Conservation (phyloP, 2,888 invertebrate genomes). For the Lysandra bellargus region DNA sequence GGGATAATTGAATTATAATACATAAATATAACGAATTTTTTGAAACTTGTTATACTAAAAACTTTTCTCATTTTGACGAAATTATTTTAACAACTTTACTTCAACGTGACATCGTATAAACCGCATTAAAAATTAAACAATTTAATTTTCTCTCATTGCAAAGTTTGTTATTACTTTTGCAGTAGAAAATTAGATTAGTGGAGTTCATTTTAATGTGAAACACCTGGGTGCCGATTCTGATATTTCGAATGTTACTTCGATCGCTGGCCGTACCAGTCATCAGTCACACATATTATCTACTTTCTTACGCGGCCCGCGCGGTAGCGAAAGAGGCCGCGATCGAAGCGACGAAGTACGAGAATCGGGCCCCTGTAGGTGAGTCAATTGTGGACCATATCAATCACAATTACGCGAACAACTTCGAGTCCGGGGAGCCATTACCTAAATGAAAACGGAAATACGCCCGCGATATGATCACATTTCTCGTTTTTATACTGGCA, state of each 20-base stretch:
- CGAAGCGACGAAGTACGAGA: neutral
- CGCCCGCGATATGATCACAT: constrained; percentile 19
- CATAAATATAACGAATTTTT: neutral
- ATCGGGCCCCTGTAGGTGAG: constrained; percentile 32
- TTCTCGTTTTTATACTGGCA: neutral
- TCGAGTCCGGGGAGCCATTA: constrained; percentile 59
- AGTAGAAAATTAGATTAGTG: constrained; percentile 19
- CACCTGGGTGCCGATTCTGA: neutral
- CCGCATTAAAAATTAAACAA: neutral
- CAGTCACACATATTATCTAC: neutral
- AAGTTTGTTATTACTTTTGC: neutral
- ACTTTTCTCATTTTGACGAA: neutral
- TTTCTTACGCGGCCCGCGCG: neutral
- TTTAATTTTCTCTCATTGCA: neutral
- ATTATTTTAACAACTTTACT: constrained; percentile 10
- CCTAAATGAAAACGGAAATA: constrained; percentile 59
- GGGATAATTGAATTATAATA: neutral
- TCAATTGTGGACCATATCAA: constrained; percentile 57
- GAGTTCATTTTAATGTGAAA: constrained; percentile 1
- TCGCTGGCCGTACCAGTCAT: neutral
- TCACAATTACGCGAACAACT: constrained; percentile 64
- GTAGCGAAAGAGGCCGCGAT: neutral
- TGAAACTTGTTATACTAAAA: neutral
- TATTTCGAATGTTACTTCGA: neutral
- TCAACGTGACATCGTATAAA: neutral